Percentiles rank a stretch among this genome's conserved stretches.
Conservation (phyloP, 1,140 invertebrate genomes). For the Drosophila aff. region DNA sequence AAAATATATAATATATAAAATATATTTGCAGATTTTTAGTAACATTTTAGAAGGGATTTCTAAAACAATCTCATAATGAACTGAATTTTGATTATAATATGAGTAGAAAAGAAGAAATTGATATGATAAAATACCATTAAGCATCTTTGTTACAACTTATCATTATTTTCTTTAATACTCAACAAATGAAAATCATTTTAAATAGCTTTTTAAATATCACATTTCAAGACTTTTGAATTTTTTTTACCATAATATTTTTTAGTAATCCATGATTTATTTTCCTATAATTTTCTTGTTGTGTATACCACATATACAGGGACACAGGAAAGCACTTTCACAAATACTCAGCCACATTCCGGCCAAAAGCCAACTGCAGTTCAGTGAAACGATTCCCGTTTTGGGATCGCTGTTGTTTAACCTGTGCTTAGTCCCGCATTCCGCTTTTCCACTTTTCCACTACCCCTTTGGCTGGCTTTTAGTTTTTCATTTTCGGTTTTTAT, state of each 20-base stretch:
- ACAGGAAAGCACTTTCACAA: constrained; percentile 17
- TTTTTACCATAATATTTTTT: neutral
- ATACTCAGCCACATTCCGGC: constrained; percentile 20
- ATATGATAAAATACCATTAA: no score
- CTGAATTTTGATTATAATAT: no score
- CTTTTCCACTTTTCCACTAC: neutral
- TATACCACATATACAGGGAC: neutral
- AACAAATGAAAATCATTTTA: no score
- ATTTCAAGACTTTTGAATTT: neutral
- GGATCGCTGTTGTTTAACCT: constrained; percentile 50
- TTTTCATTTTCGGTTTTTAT: constrained; percentile 6
- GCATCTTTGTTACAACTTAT: no score
- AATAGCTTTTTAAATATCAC: no score
- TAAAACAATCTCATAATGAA: no score
- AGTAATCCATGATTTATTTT: neutral
- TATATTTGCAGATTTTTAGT: no score
- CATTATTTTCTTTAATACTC: no score
- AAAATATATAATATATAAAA: no score
- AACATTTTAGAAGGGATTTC: no score
- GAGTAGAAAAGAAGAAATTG: no score
- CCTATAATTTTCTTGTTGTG: neutral
- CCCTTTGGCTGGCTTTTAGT: constrained; percentile 15
- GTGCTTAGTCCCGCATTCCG: constrained; percentile 31
- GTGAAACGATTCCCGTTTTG: constrained; percentile 47
- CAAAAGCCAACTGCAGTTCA: constrained; percentile 64